These are phyloP conservation scores for Mohoua ochrocephala DNA, from an alignment of 2,113 vertebrate genomes.

Conservation along the genomic window DNA sequence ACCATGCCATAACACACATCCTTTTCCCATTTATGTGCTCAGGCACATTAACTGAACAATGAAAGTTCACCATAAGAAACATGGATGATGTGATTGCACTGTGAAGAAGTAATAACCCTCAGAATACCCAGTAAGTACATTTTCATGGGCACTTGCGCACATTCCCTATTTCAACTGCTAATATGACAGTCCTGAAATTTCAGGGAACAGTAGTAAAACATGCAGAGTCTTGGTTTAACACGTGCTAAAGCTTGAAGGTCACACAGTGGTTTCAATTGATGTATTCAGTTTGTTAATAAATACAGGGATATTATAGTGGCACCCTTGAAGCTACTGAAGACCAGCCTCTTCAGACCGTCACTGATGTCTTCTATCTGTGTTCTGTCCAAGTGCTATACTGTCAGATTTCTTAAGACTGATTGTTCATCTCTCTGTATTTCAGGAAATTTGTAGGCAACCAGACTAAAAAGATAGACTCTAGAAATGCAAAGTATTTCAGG, in stretches of 20 bases:
- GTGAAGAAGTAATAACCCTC: not conserved
- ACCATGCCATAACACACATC: not conserved
- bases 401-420: not conserved
- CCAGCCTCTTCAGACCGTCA: not conserved
- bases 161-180: not conserved
- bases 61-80: not conserved
- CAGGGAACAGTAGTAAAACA: not conserved
- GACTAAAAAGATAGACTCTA: not conserved
- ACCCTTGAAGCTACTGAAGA: not conserved
- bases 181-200: not conserved
- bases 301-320: not conserved
- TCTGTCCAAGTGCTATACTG: not conserved
- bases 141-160: not conserved
- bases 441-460: not conserved
- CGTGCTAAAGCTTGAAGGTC: not conserved
- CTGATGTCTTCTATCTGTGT: not conserved
- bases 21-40: not conserved
- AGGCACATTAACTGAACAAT: not conserved
- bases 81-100: not conserved
- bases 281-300: not conserved
- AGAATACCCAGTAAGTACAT: not conserved
- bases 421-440: not conserved
- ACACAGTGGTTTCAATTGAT: not conserved
- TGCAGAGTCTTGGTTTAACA: not conserved
- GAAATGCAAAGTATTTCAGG: not conserved